Conservation (phyloP, 2,113 vertebrate species). For the Gymnobelideus leadbeateri region DNA sequence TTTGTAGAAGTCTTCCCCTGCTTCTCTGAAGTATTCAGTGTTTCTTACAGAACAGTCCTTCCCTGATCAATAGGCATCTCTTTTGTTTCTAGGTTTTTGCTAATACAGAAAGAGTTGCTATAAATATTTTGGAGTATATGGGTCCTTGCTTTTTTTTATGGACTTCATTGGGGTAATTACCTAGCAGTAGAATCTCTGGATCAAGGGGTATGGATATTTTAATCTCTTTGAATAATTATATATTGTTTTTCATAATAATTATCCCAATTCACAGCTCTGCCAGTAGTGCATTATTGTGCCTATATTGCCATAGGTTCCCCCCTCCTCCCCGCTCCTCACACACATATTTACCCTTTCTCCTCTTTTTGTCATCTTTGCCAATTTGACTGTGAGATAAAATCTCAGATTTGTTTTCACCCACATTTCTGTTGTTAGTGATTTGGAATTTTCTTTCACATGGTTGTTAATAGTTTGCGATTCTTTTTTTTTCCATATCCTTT, state of each 20-base stretch:
- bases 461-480: neutral
- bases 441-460: neutral
- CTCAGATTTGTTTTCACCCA: neutral
- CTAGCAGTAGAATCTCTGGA: neutral
- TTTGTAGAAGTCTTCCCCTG: neutral
- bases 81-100: neutral
- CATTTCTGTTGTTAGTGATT: neutral
- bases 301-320: neutral
- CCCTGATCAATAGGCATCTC: neutral
- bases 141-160: neutral
- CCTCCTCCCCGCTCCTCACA: too few species aligned
- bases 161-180: neutral
- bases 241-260: neutral
- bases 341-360: neutral
- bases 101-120: neutral
- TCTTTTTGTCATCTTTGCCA: neutral
- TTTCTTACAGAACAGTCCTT: neutral
- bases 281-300: neutral
- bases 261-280: neutral
- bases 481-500: neutral
- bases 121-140: neutral
- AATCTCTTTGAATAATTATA: neutral
- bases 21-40: neutral
- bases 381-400: neutral
- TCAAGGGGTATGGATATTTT: neutral